Conservation (phyloP, 2,797 vertebrate species). For the Fistularia commersonii region DNA sequence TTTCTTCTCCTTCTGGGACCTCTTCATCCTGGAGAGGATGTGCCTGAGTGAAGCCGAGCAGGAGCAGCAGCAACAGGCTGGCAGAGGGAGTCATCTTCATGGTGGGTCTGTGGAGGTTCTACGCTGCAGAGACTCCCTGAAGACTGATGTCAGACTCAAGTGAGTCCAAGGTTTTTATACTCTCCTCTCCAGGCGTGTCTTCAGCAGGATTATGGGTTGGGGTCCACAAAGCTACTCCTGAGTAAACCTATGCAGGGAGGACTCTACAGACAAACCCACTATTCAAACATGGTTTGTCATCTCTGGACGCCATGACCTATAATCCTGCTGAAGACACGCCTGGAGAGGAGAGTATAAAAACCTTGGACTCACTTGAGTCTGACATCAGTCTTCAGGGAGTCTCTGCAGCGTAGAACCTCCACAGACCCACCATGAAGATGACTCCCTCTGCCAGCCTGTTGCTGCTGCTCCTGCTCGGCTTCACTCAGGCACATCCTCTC, state of each 20-base stretch:
- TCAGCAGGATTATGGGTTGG: constrained; percentile 36
- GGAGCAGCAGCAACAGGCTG: constrained; percentile 46
- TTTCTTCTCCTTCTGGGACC: background rate
- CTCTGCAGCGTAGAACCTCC: constrained; percentile 34
- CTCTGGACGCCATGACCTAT: constrained; percentile 16
- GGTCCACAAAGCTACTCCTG: background rate
- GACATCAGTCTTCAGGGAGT: constrained; percentile 34
- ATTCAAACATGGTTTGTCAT: constrained; percentile 1
- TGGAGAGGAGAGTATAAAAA: constrained; percentile 48
- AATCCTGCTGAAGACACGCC: constrained; percentile 51
- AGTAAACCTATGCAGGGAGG: background rate
- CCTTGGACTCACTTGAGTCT: constrained; percentile 31
- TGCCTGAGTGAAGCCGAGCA: constrained; percentile 45
- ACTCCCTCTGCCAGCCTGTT: constrained; percentile 41
- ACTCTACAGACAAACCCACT: constrained; percentile 1
- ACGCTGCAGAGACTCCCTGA: constrained; percentile 34
- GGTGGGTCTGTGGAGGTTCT: constrained; percentile 25
- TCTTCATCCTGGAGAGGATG: constrained; percentile 21
- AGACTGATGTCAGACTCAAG: constrained; percentile 30
- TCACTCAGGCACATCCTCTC: constrained; percentile 39
- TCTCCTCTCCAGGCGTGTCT: constrained; percentile 43
- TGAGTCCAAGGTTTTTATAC: constrained; percentile 52
- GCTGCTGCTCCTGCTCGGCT: constrained; percentile 45
- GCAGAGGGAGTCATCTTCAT: constrained; percentile 42
- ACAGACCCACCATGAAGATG: constrained; percentile 38